Evolutionary conservation across 2,113 vertebrate genomes (phyloP), one percentile per base, ranked within the genome.

Genomic region (Proterorhinus semilunaris): DNA sequence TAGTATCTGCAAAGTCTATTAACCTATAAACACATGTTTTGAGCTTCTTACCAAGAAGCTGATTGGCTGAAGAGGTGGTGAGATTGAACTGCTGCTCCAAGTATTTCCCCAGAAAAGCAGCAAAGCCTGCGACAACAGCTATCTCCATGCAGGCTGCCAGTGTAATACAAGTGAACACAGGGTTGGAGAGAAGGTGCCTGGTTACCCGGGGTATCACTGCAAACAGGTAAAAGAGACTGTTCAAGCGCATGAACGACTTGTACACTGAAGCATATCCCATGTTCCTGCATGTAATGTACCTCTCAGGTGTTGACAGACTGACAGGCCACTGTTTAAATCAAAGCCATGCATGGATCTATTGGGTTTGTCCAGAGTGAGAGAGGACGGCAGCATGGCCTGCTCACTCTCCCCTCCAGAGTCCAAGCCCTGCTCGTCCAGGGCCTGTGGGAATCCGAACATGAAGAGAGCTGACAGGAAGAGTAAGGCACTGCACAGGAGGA

Each of bases 1-100:
- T 63, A 48, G 16, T 16, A 44, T 45, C 15, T 58, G 9, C 55
- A 42, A 6, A 12, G 10, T 46, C 8, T 2, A 8, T 50, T 10
- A 71, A 13, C 13, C 11, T 1, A n/a, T 9, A 13, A 12, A 64
- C 43, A 3, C 44, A 52, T 16, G 27, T 36, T 0, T 27, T 15
- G 58, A n/a, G 15, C 12, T 1, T 13, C 85, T 55, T 86, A 93
- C 92, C 92, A 64, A 93, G 82, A 64, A 92, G 90, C 87, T 93
- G 92, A 87, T 93, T 93, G 75, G 92, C 92, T 55, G 91, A 92
- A 44, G 92, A 92, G 13, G 92, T 92, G 80, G 91, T 91, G 7
- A 93, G 89, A 85, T 92, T 91, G 75, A 93, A 93, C 85, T 93
- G 92, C 78, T 91, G 90, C 75, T 93, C 92, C 80, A 93, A 75